phyloP scores from a whole-genome alignment of 1,140 invertebrate species.

The Whitmania pigra region DNA sequence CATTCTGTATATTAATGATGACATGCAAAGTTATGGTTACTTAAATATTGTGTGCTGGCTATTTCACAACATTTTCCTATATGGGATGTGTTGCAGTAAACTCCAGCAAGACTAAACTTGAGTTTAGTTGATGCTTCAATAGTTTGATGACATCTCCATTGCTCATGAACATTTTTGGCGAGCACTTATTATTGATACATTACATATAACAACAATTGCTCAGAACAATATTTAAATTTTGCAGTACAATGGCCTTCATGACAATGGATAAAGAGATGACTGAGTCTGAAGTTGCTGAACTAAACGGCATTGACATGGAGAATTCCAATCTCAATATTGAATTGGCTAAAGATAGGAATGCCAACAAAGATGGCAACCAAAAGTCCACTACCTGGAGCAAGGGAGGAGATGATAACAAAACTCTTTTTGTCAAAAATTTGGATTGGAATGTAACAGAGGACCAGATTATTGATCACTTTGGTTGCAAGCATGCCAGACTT shows the following conservation, averaged over 20 bases:
- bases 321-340: background rate
- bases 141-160: background rate
- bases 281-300: background rate
- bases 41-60: background rate
- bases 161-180: background rate
- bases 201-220: background rate
- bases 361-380: background rate
- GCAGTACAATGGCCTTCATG: background rate
- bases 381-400: background rate
- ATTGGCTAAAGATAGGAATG: constrained; percentile 1
- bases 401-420: constrained; percentile 1
- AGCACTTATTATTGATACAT: background rate
- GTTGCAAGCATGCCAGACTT: background rate
- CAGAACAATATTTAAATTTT: background rate
- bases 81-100: constrained; percentile 4
- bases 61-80: constrained; percentile 7
- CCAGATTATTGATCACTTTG: background rate
- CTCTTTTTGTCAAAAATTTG: background rate
- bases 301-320: background rate
- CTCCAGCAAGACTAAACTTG: background rate
- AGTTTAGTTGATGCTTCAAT: constrained; percentile 1
- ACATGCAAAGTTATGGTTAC: background rate
- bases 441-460: background rate
- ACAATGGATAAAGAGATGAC: constrained; percentile 7
- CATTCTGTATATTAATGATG: constrained; percentile 2